A percentile compares a stretch with the other conserved stretches of the same genome.
These are phyloP conservation scores for Parazoanthus swiftii DNA, from an alignment of 92 coral and sea anemone genomes.

Conservation along the genomic window DNA sequence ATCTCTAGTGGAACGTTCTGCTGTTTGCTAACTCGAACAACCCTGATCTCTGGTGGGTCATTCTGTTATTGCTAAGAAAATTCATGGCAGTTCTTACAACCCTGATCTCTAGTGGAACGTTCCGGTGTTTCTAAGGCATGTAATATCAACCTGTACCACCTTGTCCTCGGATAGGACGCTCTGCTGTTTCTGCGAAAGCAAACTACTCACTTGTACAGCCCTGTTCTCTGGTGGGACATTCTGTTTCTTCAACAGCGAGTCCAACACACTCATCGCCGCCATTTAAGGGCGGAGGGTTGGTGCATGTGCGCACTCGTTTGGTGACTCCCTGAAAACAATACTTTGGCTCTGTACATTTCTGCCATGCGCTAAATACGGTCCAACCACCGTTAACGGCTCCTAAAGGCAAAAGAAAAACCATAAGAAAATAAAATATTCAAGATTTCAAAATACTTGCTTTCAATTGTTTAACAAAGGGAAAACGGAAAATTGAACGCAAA, in stretches of 20 bases:
- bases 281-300: conserved; percentile 78
- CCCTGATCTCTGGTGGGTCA: too few species aligned
- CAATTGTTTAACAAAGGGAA: not conserved
- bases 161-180: not conserved
- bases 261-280: conserved; percentile 94
- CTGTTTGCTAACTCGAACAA: too few species aligned
- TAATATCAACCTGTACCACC: not conserved
- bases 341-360: conserved; percentile 70
- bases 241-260: conserved; percentile 58
- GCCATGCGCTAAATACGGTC: conserved; percentile 75
- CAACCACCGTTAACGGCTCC: conserved; percentile 94
- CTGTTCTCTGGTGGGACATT: conserved; percentile 80
- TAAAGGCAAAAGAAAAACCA: not conserved
- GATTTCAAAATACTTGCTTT: too few species aligned
- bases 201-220: conserved; percentile 74
- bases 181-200: not conserved
- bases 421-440: not conserved
- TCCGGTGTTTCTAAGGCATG: not conserved
- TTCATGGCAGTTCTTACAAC: not conserved
- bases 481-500: too few species aligned
- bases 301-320: conserved; percentile 71
- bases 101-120: too few species aligned
- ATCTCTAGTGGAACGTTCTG: conserved; percentile 73
- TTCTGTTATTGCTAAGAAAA: not conserved
- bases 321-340: conserved; percentile 73